A percentile compares a stretch with the other conserved stretches of the same genome.
Evolutionary conservation across 2,113 vertebrate genomes (phyloP).

Genomic region (Hippocampus zosterae): DNA sequence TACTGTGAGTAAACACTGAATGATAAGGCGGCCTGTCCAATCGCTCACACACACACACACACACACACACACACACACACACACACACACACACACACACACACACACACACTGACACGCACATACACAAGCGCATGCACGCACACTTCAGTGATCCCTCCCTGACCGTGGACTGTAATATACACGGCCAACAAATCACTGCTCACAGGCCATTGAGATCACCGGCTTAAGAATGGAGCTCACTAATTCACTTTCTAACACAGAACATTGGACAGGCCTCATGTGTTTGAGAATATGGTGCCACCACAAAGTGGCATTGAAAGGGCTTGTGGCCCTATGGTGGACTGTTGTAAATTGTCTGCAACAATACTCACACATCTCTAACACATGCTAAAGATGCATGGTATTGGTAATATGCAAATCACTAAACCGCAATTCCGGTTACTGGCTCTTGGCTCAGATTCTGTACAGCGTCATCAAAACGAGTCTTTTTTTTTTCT

Average conservation of each 20-base stretch:
- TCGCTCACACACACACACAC: slow-evolving; percentile 41
- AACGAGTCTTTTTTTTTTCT: slow-evolving; percentile 43
- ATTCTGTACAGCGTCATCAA: slow-evolving; percentile 30
- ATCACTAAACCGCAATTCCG: slow-evolving; percentile 33
- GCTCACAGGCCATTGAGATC: slow-evolving; percentile 60
- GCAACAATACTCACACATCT: slow-evolving; percentile 40
- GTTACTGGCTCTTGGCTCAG: slow-evolving; percentile 34
- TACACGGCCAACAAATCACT: slow-evolving; percentile 71
- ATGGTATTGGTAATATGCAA: slow-evolving; percentile 40
- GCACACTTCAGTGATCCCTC: slow-evolving; percentile 38
- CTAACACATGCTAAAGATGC: slow-evolving; percentile 26
- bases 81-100: slow-evolving; percentile 26
- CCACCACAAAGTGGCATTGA: slow-evolving; percentile 44
- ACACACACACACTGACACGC: slow-evolving; percentile 24
- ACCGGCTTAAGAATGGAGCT: slow-evolving; percentile 59
- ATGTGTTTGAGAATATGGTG: slow-evolving; percentile 69
- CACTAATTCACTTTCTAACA: slow-evolving; percentile 73
- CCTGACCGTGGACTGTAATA: slow-evolving; percentile 67
- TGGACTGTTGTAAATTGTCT: slow-evolving; percentile 57
- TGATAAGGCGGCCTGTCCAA: slow-evolving; percentile 65
- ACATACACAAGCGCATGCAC: slow-evolving; percentile 34
- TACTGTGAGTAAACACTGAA: slow-evolving; percentile 79
- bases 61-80: slow-evolving; percentile 27
- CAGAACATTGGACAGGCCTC: slow-evolving; percentile 65
- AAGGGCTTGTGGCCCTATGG: slow-evolving; percentile 59